These are phyloP conservation scores for Neopelma chrysocephalum DNA, from an alignment of 2,797 vertebrate species.

Conservation along the genomic window DNA sequence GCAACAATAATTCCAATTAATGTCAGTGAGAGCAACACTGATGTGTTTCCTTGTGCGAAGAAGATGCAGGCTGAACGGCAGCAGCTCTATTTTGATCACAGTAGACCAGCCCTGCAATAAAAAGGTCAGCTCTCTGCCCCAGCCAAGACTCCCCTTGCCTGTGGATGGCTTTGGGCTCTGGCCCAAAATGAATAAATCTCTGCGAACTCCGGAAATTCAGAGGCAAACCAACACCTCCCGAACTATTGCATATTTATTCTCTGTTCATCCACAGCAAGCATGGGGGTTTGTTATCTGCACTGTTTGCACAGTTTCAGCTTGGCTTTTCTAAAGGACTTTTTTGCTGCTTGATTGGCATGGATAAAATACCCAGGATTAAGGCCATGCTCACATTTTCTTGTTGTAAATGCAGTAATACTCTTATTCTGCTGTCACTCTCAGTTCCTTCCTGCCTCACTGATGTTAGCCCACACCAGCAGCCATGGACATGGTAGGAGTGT, in stretches of 20 bases:
- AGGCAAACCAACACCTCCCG: not conserved
- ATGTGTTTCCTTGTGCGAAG: fast-evolving
- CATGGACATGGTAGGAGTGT: fast-evolving
- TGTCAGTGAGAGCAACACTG: not conserved
- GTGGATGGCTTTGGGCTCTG: not conserved
- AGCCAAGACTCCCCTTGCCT: not conserved
- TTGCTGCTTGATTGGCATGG: not conserved
- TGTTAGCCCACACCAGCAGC: not conserved
- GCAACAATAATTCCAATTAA: not conserved
- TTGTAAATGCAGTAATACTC: not conserved
- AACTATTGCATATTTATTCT: not conserved
- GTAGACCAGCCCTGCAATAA: not conserved
- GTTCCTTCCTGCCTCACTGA: not conserved
- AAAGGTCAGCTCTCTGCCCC: not conserved
- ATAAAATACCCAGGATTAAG: not conserved
- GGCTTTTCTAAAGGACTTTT: not conserved
- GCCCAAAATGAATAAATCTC: not conserved
- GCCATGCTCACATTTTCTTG: not conserved
- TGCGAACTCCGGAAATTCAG: not conserved
- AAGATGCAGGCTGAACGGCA: not conserved
- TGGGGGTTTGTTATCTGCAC: not conserved
- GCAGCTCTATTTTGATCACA: not conserved
- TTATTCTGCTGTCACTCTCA: fast-evolving
- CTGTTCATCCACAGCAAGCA: fast-evolving
- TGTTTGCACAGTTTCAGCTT: not conserved